Evolutionary conservation across 2,797 vertebrate species (phyloP), one percentile per base, ranked within the genome.

Genomic region (Alcedo atthis): DNA sequence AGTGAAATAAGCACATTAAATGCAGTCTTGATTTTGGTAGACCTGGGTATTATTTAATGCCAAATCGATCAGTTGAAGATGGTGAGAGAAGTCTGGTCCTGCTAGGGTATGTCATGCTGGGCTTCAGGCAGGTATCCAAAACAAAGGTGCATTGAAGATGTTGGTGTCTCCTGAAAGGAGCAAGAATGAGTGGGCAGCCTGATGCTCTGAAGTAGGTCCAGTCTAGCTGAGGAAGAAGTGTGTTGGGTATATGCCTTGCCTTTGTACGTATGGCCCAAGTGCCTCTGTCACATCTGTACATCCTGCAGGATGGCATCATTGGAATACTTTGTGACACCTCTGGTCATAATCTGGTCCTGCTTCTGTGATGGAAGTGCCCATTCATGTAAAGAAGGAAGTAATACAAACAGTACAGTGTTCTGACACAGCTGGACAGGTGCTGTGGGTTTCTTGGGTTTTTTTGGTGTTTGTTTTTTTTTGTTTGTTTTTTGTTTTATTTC

Each of bases 81-180:
- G 26, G 20, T 20, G 30, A 45, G 46, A 10, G 15, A 66, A 30
- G 42, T 71, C 37, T 67, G 25, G n/a, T 58, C 62, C 42, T 85
- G 26, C 51, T 30, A 22, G 26, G 15, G 14, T 77, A 10, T 0
- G 0, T 88, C 69, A 26, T 0, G 0, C 49, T 82, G 64, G 40
- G 35, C 17, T 83, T 87, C 0, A 1, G n/a, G 32, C 48, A 90
- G 49, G 32, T 84, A 40, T n/a, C 48, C 18, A 45, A 28, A 92
- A 43, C 17, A 53, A 30, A 55, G 15, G 20, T 78, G n/a, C 14
- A 6, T 7, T n/a, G 26, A 69, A 45, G 63, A 10, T 51, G 5
- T 0, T 26, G 9, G 12, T 46, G 17, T 16, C 87, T 61, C 26
- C 49, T 81, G 32, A 76, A 25, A 54, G 70, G 30, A 66, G 11